Base-by-base conservation (phyloP, 2,888 invertebrate genomes). In the Meiosimyza platycephala region DNA sequence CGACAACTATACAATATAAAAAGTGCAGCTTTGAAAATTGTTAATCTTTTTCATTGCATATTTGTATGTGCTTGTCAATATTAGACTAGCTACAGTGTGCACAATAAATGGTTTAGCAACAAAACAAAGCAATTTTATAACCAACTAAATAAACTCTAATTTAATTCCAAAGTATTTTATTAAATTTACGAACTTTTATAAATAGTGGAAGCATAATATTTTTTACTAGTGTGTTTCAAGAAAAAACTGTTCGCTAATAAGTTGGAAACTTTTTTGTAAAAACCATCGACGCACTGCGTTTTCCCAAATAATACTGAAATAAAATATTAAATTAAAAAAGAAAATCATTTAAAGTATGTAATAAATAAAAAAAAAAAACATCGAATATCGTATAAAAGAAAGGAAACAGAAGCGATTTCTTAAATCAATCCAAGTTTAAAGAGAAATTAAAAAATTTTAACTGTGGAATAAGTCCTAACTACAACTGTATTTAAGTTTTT, bases 261-360 rank as follows among this genome's bases (percentile, higher is more conserved):
- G 66, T 15, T 64, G 16, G 51, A 59, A 63, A 59, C 78, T 79
- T 81, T 80, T 83, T 82, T 82, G 80, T 79, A 81, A 83, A 84
- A 80, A 83, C 80, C 79, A 79, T 81, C 78, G 80, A 83, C 79
- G 83, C 79, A 81, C 82, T 83, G 81, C 82, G 81, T 79, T 83
- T 84, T 76, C 83, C 83, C 81, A 84, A 79, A 80, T 77, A 80
- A 81, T 81, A 85, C 84, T 84, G 84, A 77, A 82, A 82, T 40
- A 75, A 75, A 82, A 83, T 80, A 78, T 70, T 73, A 63, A 75
- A 72, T 72, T 52, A 54, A 54, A 54, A 52, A 63, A 47, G 57
- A 76, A 75, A 74, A 78, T 73, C 72, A 74, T 70, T 16, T 62
- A 74, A 48, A 51, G 72, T 67, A 73, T 68, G 18, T 57, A 66